phyloP scores from a whole-genome alignment of 1,140 invertebrate genomes.

The Cylas formicarius region DNA sequence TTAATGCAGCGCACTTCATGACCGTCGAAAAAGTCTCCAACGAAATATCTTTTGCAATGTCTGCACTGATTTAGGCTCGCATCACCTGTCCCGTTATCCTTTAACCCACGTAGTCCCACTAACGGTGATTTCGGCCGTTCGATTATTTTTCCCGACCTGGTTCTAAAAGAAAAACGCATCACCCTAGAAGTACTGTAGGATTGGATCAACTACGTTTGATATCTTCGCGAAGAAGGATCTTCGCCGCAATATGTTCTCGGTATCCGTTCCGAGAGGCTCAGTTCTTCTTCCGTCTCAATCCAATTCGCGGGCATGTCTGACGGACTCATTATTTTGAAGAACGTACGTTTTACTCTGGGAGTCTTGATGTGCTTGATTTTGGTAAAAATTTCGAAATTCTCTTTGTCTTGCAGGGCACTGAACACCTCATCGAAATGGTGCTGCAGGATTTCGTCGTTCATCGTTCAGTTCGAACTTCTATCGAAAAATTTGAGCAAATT shows the following conservation, averaged over 20 bases:
- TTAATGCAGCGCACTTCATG: too few relatives aligned
- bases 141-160: too few relatives aligned
- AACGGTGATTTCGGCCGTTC: too few relatives aligned
- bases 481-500: too few relatives aligned
- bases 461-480: slow-evolving; percentile 22
- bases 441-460: slow-evolving; percentile 22
- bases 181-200: neutral
- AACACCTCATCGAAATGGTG: slow-evolving; percentile 27
- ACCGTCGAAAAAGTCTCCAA: slow-evolving; percentile 19
- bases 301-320: too few relatives aligned
- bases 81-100: too few relatives aligned
- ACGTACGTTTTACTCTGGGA: slow-evolving; percentile 18
- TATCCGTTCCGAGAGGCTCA: neutral
- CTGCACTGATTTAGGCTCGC: slow-evolving; percentile 15
- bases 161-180: too few relatives aligned
- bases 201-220: neutral
- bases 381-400: slow-evolving; percentile 27
- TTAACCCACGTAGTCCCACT: too few relatives aligned
- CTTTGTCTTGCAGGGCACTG: slow-evolving; percentile 20
- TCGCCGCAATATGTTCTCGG: neutral
- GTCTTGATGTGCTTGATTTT: slow-evolving; percentile 9
- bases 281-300: too few relatives aligned
- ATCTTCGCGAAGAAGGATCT: neutral
- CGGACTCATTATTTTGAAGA: slow-evolving; percentile 15
- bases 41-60: slow-evolving; percentile 19